Base-by-base conservation (phyloP, 1,140 invertebrate genomes). In the Musca vetustissima region DNA sequence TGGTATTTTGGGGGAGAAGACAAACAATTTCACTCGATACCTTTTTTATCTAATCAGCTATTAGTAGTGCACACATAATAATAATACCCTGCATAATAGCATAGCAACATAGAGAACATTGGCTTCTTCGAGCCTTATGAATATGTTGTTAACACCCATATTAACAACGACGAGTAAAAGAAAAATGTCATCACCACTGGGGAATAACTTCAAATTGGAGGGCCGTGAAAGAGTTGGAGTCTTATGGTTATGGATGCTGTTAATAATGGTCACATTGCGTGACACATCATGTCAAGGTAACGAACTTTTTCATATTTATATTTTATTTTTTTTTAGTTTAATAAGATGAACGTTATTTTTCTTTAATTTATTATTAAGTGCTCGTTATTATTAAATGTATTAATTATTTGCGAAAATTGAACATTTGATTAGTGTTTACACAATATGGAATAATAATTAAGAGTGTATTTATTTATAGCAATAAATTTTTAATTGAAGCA, bases 221-320 rank as follows among this genome's bases (percentile, higher is more conserved):
- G 36, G 28, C 8, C 3, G 17, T 21, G 19, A 8, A 36, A 36
- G 21, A 19, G 14, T 61, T 19, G 36, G 19, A 8, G 17, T 4
- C 11, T 4, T 61, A 36, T 61, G 57, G 57, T 28, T 61, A 2
- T 61, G 25, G n/a, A 36, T 32, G 28, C 25, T 61, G 28, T 43
- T 61, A 21, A 8, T 61, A 43, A 36, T 61, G 17, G 11, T 9
- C 36, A 36, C 28, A 61, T 61, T 61, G 57, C 57, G 57, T 61
- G 57, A 13, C 17, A 36, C 57, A 32, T 36, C 28, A n/a, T 36
- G 57, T 61, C 57, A 61, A 61, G 57, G 57, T 61, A 61, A 61
- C 15, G 17, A 32, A n/a, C 19, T 9, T 61, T 61, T 36, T 61
- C 36, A 11, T 61, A 19, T 36, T 61, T n/a, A n/a, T 36, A 36